Conservation (phyloP, 2,113 vertebrate species). For the Ictidomys tridecemlineatus region DNA sequence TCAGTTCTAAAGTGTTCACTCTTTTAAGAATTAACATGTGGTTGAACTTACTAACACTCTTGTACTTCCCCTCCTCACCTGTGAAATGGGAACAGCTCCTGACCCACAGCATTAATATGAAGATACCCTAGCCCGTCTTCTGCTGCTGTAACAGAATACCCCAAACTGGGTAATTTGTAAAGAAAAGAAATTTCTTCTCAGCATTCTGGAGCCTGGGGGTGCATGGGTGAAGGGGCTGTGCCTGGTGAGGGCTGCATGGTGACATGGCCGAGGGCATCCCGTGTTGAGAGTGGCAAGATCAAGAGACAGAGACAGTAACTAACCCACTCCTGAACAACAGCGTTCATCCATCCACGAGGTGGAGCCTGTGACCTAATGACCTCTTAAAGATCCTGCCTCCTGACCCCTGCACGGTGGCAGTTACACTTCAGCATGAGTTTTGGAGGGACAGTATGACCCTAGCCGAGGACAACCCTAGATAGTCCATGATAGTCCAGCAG, state of each 20-base stretch:
- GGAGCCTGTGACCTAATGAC: too few relatives aligned
- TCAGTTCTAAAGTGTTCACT: too few relatives aligned
- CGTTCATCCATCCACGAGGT: too few relatives aligned
- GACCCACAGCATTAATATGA: not conserved
- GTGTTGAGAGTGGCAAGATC: not conserved
- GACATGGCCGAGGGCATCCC: not conserved
- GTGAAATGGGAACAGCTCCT: rapidly evolving
- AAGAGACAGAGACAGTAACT: not conserved
- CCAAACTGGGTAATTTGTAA: not conserved
- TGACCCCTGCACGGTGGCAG: too few relatives aligned
- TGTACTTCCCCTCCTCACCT: not conserved
- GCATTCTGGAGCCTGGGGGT: not conserved
- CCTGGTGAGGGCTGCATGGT: not conserved
- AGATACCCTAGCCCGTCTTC: not conserved
- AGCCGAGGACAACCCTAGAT: too few relatives aligned
- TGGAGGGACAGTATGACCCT: too few relatives aligned
- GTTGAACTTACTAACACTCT: not conserved
- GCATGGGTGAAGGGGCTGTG: too few relatives aligned
- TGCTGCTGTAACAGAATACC: not conserved
- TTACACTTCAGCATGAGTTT: too few relatives aligned
- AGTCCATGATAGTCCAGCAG: too few relatives aligned
- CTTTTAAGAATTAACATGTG: rapidly evolving
- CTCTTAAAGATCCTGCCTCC: too few relatives aligned
- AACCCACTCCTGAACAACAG: too few relatives aligned
- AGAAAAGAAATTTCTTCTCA: too few relatives aligned